Conservation (phyloP, 2,113 vertebrate species). For the Pontoporia blainvillei region DNA sequence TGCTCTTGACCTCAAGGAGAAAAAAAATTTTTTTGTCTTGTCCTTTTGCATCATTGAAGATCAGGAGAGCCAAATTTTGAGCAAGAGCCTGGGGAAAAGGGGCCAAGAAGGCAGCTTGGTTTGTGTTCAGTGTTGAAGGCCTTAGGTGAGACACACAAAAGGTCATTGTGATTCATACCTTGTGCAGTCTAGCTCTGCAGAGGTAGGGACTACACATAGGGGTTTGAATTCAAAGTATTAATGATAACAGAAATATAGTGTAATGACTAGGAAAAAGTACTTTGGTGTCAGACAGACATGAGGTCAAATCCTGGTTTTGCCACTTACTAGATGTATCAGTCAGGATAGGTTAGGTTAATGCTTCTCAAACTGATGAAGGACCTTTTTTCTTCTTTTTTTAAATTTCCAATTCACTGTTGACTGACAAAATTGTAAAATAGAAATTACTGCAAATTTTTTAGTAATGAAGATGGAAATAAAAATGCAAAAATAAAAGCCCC, state of each 20-base stretch:
- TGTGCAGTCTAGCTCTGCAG: not conserved
- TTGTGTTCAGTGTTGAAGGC: not conserved
- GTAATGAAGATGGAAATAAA: not conserved
- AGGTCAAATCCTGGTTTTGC: not conserved
- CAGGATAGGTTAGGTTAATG: not conserved
- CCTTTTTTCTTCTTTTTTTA: not conserved
- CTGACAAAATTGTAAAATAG: not conserved
- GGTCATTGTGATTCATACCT: not conserved
- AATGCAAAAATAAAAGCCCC: not conserved
- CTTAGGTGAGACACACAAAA: not conserved
- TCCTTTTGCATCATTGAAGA: not conserved
- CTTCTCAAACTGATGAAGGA: not conserved
- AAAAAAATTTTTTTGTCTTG: not conserved
- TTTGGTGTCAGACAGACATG: not conserved
- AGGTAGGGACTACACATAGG: not conserved
- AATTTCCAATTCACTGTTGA: not conserved
- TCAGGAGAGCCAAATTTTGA: not conserved
- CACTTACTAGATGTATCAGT: not conserved
- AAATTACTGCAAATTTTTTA: not conserved
- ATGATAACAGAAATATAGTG: not conserved
- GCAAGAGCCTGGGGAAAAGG: not conserved
- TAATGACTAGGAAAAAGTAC: not conserved
- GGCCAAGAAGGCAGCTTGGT: not conserved
- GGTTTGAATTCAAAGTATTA: conserved; percentile 14
- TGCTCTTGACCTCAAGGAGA: not conserved